Evolutionary conservation across 2,888 invertebrate species (phyloP), one percentile per base, ranked within the genome.

Genomic region (Pediacus dermestoides): DNA sequence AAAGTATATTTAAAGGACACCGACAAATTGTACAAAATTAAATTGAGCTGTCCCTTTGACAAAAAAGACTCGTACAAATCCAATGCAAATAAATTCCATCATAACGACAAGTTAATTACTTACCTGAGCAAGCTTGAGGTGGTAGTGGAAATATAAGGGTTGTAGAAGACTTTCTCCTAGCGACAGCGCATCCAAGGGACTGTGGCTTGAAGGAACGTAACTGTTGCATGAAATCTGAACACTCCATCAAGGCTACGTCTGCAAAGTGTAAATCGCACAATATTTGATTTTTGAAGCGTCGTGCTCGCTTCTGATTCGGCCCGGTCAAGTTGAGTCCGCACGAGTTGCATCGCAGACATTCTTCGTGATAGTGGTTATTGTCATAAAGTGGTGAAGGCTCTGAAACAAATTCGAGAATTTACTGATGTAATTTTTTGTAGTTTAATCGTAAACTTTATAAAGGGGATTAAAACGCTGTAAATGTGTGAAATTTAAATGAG

Each of bases 181-280:
- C 92, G 60, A 93, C 93, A 57, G 92, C 92, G 76, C 91, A 93
- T 70, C 93, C 93, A 69, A 93, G 76, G 60, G 90, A 90, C 76
- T 93, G 92, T 60, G 92, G 90, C 75, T 93, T 93, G 78, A 93
- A 93, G 76, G 90, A 87, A 66, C 92, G 84, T 68, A 93, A 80
- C 76, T 93, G 92, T 75, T 92, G 91, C 90, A 93, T 91, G 76
- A 92, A 93, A 79, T 93, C 92, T 61, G 90, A 88, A 77, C 89
- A 90, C 85, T 92, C 92, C 89, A 92, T 90, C 70, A 92, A 88
- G 72, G 91, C 88, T 58, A 92, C 91, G 86, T 93, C 93, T 65
- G 91, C 91, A 71, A 92, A 93, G 77, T 93, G 93, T 71, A 93
- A 78, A 74, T 92, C 91, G 82, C 93, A 93, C 73, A 92, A 83